Base-by-base conservation (phyloP, 1,140 invertebrate genomes). In the Magallana ariakensis region DNA sequence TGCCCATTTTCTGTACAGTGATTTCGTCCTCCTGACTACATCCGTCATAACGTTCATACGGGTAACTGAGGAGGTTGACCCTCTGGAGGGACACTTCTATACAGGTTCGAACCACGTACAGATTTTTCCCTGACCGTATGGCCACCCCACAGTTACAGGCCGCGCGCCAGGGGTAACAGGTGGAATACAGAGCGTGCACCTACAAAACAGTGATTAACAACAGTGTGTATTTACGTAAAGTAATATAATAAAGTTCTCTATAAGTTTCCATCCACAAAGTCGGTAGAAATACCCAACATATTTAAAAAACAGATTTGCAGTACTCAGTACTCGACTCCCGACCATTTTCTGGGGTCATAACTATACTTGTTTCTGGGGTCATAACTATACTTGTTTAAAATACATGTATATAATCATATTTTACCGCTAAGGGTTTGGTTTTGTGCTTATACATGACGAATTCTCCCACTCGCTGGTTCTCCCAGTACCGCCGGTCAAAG, bases 71-170 rank as follows among this genome's bases (percentile, higher is more conserved):
- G 22, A 75, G 66, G 8, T 26, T 33, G 10, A 75, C 22, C 9
- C 13, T 75, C 22, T 75, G 22, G 13, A 26, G 22, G 22, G 80
- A 82, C 2, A 82, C 80, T 10, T 55, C 56, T 55, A 57, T 57
- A 8, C 80, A 82, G 16, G 80, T 82, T 46, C 80, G 16, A 9
- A 82, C 80, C 19, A 82, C 54, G 9, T 56, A 57, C 56, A 82
- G 11, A 26, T 55, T 56, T 9, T 82, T 56, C 9, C 80, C 80
- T 11, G 53, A 56, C 8, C 53, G 53, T n/a, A 82, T 82, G 19
- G 80, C 80, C 22, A 82, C 56, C 19, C 80, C 80, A 56, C 80
- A 82, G 53, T 82, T 82, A 10, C 80, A 82, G 16, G 80, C 53
- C 56, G 80, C 80, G 16, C 80, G 53, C 80, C 80, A 82, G 5